phyloP scores from a whole-genome alignment of 2,888 invertebrate genomes.

The Callinectes sapidus region DNA sequence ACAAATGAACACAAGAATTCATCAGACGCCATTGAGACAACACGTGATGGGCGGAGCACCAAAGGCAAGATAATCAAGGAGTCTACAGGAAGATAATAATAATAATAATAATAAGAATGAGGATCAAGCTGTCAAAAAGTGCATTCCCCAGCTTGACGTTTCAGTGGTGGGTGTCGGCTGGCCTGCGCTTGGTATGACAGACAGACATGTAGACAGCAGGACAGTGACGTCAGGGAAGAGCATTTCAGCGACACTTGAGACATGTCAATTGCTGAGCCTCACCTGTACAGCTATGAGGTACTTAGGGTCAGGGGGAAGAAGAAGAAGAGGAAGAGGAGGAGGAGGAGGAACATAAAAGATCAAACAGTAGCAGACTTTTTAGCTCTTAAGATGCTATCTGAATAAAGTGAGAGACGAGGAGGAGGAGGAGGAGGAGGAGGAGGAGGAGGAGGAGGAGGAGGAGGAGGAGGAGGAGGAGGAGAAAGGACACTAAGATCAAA shows the following conservation, averaged over 20 bases:
- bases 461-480: neutral
- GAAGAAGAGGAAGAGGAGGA: neutral
- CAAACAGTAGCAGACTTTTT: too few relatives aligned
- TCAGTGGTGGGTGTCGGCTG: neutral
- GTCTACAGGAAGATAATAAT: neutral
- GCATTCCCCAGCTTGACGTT: neutral
- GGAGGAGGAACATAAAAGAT: neutral
- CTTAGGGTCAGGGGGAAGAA: neutral
- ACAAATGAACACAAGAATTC: neutral
- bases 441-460: neutral
- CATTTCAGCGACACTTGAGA: neutral
- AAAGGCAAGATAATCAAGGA: neutral
- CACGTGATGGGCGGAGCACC: neutral
- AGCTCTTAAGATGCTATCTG: too few relatives aligned
- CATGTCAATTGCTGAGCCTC: neutral
- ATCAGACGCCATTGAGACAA: neutral
- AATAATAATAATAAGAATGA: neutral
- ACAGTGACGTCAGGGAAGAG: neutral
- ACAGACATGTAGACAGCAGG: too few relatives aligned
- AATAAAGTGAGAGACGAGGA: too few relatives aligned
- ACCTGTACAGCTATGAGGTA: neutral
- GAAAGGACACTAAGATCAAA: neutral
- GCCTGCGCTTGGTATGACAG: neutral
- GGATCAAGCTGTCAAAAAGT: neutral
- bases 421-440: neutral